A percentile compares a stretch with the other conserved stretches of the same genome.
These are phyloP conservation scores for Spodoptera frugiperda DNA, from an alignment of 1,140 invertebrate species.

Conservation along the genomic window DNA sequence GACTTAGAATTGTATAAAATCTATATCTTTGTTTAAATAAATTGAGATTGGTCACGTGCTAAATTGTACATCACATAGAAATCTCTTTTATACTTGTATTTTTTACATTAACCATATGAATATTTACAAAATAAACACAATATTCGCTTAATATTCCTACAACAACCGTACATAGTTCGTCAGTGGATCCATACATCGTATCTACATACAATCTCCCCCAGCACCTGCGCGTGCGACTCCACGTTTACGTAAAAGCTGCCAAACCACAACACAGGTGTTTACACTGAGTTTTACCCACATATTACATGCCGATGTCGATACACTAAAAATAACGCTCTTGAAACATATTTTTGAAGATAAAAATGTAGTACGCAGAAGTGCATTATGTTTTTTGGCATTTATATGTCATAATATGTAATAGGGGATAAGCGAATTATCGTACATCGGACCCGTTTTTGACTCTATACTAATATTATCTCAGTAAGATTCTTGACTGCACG, in stretches of 20 bases:
- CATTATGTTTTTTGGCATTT: background rate
- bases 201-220: background rate
- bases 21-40: too few relatives aligned
- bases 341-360: background rate
- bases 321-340: slow-evolving; percentile 11
- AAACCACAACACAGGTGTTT: slow-evolving; percentile 37
- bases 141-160: background rate
- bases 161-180: background rate
- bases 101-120: too few relatives aligned
- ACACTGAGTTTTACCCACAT: background rate
- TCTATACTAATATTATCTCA: too few relatives aligned
- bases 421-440: too few relatives aligned
- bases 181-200: background rate
- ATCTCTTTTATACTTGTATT: too few relatives aligned
- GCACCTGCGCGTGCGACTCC: slow-evolving; percentile 8
- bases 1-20: too few relatives aligned
- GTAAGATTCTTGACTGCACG: too few relatives aligned
- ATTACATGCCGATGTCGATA: background rate
- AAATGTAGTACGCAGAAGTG: background rate
- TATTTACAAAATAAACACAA: too few relatives aligned
- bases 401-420: too few relatives aligned
- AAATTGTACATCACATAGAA: too few relatives aligned
- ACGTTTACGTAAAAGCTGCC: slow-evolving; percentile 34
- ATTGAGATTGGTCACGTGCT: too few relatives aligned
- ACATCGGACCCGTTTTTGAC: too few relatives aligned